These are phyloP conservation scores for Semotilus atromaculatus DNA, from an alignment of 2,797 vertebrate species.

Conservation along the genomic window DNA sequence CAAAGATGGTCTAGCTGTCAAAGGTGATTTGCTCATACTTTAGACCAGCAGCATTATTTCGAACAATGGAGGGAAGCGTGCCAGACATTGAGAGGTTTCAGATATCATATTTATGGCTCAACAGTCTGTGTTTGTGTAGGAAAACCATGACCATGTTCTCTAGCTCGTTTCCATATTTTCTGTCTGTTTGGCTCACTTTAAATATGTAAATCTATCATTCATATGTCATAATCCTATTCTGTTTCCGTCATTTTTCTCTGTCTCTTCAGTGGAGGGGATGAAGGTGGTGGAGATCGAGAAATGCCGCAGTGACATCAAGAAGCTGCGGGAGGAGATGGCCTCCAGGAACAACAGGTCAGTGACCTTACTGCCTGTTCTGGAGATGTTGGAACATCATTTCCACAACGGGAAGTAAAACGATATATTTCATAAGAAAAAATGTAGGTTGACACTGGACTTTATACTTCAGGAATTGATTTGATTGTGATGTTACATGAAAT, in stretches of 20 bases:
- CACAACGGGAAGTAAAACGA: no score
- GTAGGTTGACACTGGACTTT: no score
- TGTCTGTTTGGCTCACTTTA: not conserved
- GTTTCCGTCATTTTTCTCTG: not conserved
- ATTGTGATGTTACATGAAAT: not conserved
- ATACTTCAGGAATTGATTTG: no score
- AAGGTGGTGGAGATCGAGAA: slow-evolving; percentile 97
- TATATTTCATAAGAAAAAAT: no score
- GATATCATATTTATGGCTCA: slow-evolving; percentile 28
- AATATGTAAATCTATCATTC: slow-evolving; percentile 15
- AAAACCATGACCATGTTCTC: slow-evolving; percentile 23
- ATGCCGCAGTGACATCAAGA: slow-evolving; percentile 93
- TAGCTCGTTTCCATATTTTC: slow-evolving; percentile 11
- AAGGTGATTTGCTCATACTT: not conserved
- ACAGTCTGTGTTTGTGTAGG: slow-evolving; percentile 27
- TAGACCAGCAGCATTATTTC: not conserved
- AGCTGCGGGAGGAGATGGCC: slow-evolving; percentile 91
- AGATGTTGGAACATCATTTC: not conserved
- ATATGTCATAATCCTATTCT: not conserved
- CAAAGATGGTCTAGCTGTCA: no score
- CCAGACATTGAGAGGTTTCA: slow-evolving; percentile 22
- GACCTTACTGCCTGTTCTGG: not conserved
- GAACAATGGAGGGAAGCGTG: not conserved
- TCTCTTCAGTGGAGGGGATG: slow-evolving; percentile 87
- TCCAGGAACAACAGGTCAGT: slow-evolving; percentile 81